phyloP scores from a whole-genome alignment of 2,888 invertebrate species.

The Neria commutata region DNA sequence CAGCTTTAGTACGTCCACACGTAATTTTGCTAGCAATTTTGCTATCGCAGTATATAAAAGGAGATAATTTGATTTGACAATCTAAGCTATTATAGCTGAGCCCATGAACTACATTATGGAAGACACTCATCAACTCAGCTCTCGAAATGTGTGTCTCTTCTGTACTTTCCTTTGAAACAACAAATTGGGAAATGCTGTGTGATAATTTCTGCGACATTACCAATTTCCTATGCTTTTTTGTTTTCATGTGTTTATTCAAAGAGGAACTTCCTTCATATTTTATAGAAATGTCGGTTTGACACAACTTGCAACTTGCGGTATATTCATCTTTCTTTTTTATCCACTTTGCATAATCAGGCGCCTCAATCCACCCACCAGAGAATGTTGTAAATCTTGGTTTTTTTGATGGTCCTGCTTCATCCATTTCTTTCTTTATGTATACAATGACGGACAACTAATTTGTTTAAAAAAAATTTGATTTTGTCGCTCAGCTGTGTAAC shows the following conservation, averaged over 20 bases:
- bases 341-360: too few relatives aligned
- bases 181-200: slow-evolving; percentile 10
- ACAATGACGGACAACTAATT: too few relatives aligned
- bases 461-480: too few relatives aligned
- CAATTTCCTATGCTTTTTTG: slow-evolving; percentile 10
- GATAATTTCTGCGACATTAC: slow-evolving; percentile 5
- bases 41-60: slow-evolving; percentile 16
- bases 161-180: slow-evolving; percentile 3
- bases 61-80: slow-evolving; percentile 15
- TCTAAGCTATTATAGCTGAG: slow-evolving; percentile 12
- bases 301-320: slow-evolving; percentile 12
- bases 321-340: slow-evolving; percentile 9
- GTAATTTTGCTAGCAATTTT: too few relatives aligned
- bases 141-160: slow-evolving; percentile 8
- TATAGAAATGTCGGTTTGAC: slow-evolving; percentile 8
- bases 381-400: too few relatives aligned
- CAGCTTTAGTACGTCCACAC: too few relatives aligned
- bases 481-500: too few relatives aligned
- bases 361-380: too few relatives aligned
- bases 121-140: slow-evolving; percentile 11
- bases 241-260: slow-evolving; percentile 16
- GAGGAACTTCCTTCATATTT: slow-evolving; percentile 13
- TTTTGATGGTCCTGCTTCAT: too few relatives aligned
- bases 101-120: slow-evolving; percentile 12
- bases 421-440: too few relatives aligned